Evolutionary conservation across 1,140 invertebrate genomes (phyloP).

Genomic region (Chrysoperla carnea): DNA sequence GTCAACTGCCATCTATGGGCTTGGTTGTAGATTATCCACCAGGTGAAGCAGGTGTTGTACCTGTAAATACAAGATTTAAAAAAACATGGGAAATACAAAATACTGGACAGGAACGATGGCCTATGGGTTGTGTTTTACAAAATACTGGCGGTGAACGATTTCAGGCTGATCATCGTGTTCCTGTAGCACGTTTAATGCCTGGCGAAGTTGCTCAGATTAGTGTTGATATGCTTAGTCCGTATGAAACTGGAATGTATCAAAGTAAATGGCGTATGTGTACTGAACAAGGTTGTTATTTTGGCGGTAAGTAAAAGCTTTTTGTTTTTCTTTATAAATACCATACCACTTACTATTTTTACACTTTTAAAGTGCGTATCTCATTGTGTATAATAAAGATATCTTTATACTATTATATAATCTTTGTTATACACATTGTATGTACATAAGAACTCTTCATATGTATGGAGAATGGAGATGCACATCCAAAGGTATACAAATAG

Average conservation of each 20-base stretch:
- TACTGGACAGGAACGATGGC: slow-evolving; percentile 61
- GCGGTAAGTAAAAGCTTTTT: slow-evolving; percentile 34
- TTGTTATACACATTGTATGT: too few relatives aligned
- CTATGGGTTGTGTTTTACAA: slow-evolving; percentile 51
- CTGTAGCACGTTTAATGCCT: slow-evolving; percentile 39
- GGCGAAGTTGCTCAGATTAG: slow-evolving; percentile 44
- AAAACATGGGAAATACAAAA: slow-evolving; percentile 74
- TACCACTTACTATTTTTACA: too few relatives aligned
- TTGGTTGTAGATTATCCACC: slow-evolving; percentile 60
- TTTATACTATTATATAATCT: too few relatives aligned
- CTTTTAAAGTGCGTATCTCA: too few relatives aligned
- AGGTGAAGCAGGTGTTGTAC: slow-evolving; percentile 53
- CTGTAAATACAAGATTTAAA: slow-evolving; percentile 52
- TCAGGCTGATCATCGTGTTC: slow-evolving; percentile 32
- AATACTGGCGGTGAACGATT: slow-evolving; percentile 42
- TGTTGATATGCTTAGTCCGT: slow-evolving; percentile 50
- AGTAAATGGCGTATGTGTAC: slow-evolving; percentile 72
- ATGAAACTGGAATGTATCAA: slow-evolving; percentile 49
- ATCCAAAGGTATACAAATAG: too few relatives aligned
- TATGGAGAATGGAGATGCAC: too few relatives aligned
- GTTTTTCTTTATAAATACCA: too few relatives aligned
- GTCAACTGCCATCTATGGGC: slow-evolving; percentile 54
- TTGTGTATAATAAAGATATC: too few relatives aligned
- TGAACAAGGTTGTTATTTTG: slow-evolving; percentile 62
- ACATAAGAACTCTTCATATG: too few relatives aligned